Conservation (phyloP, 2,888 invertebrate genomes). For the Drosophila mayaguana region DNA sequence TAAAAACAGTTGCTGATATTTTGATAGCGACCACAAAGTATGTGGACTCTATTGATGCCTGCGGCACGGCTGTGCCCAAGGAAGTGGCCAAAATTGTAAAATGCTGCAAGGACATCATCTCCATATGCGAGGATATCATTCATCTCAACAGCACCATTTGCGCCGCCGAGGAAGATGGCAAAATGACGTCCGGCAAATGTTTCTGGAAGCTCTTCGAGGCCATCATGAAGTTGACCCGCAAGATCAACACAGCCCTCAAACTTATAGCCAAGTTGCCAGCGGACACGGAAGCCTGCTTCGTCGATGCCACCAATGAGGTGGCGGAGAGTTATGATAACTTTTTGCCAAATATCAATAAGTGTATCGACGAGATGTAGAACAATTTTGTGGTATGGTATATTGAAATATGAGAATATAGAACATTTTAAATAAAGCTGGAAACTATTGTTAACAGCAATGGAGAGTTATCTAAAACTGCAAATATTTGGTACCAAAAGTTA, state of each 20-base stretch:
- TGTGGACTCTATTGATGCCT: slow-evolving; percentile 20
- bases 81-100: slow-evolving; percentile 41
- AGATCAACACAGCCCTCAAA: slow-evolving; percentile 16
- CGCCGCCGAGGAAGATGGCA: slow-evolving; percentile 2
- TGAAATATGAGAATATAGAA: background rate
- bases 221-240: slow-evolving; percentile 18
- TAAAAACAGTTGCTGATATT: slow-evolving; percentile 25
- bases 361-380: slow-evolving; percentile 30
- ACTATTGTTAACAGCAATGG: background rate
- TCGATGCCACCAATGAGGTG: slow-evolving; percentile 33
- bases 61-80: slow-evolving; percentile 34
- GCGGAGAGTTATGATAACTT: slow-evolving; percentile 19
- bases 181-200: slow-evolving; percentile 12
- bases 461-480: no score
- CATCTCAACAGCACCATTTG: slow-evolving; percentile 33
- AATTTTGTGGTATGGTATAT: no score
- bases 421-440: background rate
- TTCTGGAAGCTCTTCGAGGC: slow-evolving; percentile 10
- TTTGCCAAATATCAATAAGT: slow-evolving; percentile 18
- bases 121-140: slow-evolving; percentile 33
- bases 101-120: slow-evolving; percentile 26
- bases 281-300: slow-evolving; percentile 39
- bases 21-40: slow-evolving; percentile 31
- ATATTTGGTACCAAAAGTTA: no score
- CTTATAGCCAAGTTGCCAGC: slow-evolving; percentile 31